phyloP scores from a whole-genome alignment of 1,140 invertebrate genomes.

The Papilio xuthus region DNA sequence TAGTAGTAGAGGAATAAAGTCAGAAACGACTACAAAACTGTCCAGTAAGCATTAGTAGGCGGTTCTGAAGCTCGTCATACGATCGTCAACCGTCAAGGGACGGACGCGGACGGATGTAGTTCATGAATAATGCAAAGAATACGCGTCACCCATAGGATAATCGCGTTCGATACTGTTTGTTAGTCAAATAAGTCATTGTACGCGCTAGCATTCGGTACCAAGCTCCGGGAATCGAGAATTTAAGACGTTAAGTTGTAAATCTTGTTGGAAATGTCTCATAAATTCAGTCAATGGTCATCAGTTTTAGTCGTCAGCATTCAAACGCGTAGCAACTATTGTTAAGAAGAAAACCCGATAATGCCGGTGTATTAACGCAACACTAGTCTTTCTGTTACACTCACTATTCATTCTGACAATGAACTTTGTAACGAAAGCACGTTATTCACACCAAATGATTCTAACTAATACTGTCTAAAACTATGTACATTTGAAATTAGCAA shows the following conservation, averaged over 20 bases:
- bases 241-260: conserved; percentile 14
- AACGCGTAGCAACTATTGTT: no score
- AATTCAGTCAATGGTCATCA: not conserved
- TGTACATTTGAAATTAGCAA: no score
- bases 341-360: no score
- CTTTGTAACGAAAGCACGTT: no score
- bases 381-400: no score
- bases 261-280: not conserved
- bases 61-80: conserved; percentile 40
- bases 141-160: conserved; percentile 57
- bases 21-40: not conserved
- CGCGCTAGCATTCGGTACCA: conserved; percentile 55
- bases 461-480: no score
- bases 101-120: conserved; percentile 57
- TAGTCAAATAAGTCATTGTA: conserved; percentile 78
- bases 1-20: not conserved
- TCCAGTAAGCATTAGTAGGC: conserved; percentile 11
- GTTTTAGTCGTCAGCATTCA: no score
- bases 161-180: conserved; percentile 69
- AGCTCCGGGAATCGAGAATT: conserved; percentile 42
- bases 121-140: conserved; percentile 68
- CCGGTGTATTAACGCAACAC: no score
- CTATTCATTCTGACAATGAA: no score
- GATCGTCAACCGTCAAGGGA: conserved; percentile 41
- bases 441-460: no score